phyloP scores from a whole-genome alignment of 2,888 invertebrate genomes.

The Aleiodes leptofemur region DNA sequence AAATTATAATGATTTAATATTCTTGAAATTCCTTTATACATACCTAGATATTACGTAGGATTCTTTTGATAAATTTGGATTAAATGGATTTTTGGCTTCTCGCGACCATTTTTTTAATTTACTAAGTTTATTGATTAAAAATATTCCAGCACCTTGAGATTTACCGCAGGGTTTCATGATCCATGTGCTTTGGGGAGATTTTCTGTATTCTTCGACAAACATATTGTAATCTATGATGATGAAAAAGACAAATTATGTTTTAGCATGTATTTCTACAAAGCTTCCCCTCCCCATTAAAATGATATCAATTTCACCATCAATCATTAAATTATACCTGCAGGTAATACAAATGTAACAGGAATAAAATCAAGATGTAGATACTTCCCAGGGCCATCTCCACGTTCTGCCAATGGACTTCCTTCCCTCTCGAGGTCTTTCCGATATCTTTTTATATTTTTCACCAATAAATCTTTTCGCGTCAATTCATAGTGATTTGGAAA shows the following conservation, averaged over 20 bases:
- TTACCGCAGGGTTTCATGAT: conserved; percentile 98
- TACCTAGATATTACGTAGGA: conserved; percentile 96
- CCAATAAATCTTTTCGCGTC: conserved; percentile 95
- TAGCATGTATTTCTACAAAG: not conserved
- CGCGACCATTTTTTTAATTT: conserved; percentile 94
- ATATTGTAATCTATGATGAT: conserved; percentile 89
- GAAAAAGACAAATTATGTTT: not conserved
- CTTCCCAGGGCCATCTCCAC: conserved; percentile 84
- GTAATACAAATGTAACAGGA: conserved; percentile 94
- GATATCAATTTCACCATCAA: not conserved
- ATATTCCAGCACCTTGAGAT: conserved; percentile 96
- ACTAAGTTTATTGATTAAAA: conserved; percentile 95
- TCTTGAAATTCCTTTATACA: not conserved
- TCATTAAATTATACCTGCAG: conserved; percentile 78
- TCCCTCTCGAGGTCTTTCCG: conserved; percentile 94
- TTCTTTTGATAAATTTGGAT: conserved; percentile 90
- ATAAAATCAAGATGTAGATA: conserved; percentile 93
- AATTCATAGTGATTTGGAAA: conserved; percentile 97
- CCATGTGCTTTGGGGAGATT: conserved; percentile 96
- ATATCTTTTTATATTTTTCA: conserved; percentile 96
- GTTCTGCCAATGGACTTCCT: conserved; percentile 90
- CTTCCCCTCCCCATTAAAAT: conserved; percentile 6
- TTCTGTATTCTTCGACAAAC: conserved; percentile 97
- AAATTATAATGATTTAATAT: too few relatives aligned
- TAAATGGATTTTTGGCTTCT: conserved; percentile 90